Conservation (phyloP, 2,797 vertebrate genomes). For the Rhinophrynus dorsalis region DNA sequence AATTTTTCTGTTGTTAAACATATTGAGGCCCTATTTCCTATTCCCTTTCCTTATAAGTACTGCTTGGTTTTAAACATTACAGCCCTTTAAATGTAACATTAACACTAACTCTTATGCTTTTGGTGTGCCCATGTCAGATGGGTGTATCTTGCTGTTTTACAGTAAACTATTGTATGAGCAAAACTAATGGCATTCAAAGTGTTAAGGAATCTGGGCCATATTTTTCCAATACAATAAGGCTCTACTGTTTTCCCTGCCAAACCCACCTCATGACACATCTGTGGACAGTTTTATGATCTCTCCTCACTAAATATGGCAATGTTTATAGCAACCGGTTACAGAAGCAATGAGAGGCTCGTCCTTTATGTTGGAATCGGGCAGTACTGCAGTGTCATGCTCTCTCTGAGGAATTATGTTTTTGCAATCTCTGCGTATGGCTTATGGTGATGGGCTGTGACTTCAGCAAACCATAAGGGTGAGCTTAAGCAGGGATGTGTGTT, state of each 20-base stretch:
- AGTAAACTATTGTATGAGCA: too few relatives aligned
- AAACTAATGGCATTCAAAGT: too few relatives aligned
- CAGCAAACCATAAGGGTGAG: neutral
- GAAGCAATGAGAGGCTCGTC: conserved; percentile 12
- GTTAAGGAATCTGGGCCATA: conserved; percentile 3
- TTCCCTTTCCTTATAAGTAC: too few relatives aligned
- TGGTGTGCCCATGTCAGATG: too few relatives aligned
- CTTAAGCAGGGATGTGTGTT: too few relatives aligned
- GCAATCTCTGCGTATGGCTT: neutral
- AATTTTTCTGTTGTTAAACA: too few relatives aligned
- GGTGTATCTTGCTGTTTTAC: too few relatives aligned
- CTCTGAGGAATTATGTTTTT: neutral
- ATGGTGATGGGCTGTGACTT: neutral
- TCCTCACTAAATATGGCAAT: conserved; percentile 36
- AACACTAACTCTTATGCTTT: too few relatives aligned
- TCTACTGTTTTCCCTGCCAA: neutral
- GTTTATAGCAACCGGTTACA: conserved; percentile 21
- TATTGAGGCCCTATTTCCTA: too few relatives aligned
- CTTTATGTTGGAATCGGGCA: conserved; percentile 3
- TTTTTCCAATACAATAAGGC: conserved; percentile 12
- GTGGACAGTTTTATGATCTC: neutral
- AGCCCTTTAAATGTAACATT: too few relatives aligned
- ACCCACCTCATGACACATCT: neutral
- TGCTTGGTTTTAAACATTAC: too few relatives aligned
- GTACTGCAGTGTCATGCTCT: neutral